Evolutionary conservation across 1,140 invertebrate species (phyloP), one percentile per base, ranked within the genome.

Genomic region (Oscheius sp.): DNA sequence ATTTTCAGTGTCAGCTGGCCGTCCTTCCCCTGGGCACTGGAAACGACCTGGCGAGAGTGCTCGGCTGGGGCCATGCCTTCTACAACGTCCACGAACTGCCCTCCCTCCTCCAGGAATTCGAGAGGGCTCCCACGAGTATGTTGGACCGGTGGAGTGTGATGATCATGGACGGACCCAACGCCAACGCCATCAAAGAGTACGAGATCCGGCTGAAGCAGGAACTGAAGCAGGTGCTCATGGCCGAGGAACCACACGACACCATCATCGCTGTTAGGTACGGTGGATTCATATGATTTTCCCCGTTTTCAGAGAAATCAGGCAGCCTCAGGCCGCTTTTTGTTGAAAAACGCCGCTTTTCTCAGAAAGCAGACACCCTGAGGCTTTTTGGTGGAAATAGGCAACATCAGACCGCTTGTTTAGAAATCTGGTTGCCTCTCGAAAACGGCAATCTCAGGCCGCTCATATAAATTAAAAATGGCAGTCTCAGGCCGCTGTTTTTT

Each of bases 11-110:
- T 74, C 92, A 94, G 86, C 90, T 93, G 29, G 92, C 92, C 32
- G 92, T 96, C 0, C 86, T 97, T 65, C 94, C 94, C 0, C 87
- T 97, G 79, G 94, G 94, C 26, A 97, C 94, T 0, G 94, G 94
- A 34, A 97, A 97, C 85, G 94, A 97, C 84, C 87, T 97, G 70
- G 93, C 94, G 0, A 86, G 94, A 23, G 93, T 96, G 0, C 86
- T 97, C 7, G 94, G 94, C n/a, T 97, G 94, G 94, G 94, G 94
- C 23, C 90, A 92, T 10, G 92, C 92, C 1, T 97, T 94, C 84
- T 94, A 97, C 82, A 93, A 95, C 82, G 94, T 96, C 78, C 91
- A 93, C 3, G 92, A 95, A 85, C 87, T 97, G 46, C 91, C 93
- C 18, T 91, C 93, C 79, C 88, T 96, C 32, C 85, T 97, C 4